These are phyloP conservation scores for Asteroscopus sphinx DNA, from an alignment of 2,888 invertebrate species.

Conservation along the genomic window DNA sequence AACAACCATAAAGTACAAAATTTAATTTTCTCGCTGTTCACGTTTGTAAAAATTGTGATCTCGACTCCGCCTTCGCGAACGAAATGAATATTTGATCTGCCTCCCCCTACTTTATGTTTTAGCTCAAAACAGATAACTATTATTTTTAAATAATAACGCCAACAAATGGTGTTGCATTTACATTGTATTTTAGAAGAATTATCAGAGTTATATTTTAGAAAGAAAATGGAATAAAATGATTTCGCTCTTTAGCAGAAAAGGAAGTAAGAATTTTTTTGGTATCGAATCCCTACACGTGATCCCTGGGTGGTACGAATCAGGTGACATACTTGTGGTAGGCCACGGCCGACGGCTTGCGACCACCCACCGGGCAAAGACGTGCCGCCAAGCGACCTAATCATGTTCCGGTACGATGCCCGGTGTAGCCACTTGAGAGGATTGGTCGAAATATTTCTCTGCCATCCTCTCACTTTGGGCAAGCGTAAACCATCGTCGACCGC, in stretches of 20 bases:
- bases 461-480: too few species aligned
- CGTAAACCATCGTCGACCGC: too few species aligned
- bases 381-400: too few species aligned
- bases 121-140: slow-evolving; percentile 62
- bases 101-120: slow-evolving; percentile 66
- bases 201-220: slow-evolving; percentile 17
- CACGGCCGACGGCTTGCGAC: too few species aligned
- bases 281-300: too few species aligned
- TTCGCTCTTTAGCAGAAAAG: not conserved
- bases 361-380: too few species aligned
- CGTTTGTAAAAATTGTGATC: slow-evolving; percentile 64
- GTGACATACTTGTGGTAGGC: too few species aligned
- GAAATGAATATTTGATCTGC: slow-evolving; percentile 73
- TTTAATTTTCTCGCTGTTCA: slow-evolving; percentile 64
- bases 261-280: too few species aligned
- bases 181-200: slow-evolving; percentile 26
- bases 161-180: slow-evolving; percentile 42
- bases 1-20: slow-evolving; percentile 68
- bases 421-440: too few species aligned
- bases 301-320: too few species aligned
- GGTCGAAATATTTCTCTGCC: too few species aligned
- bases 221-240: not conserved
- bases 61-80: slow-evolving; percentile 53
- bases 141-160: slow-evolving; percentile 58
- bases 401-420: too few species aligned